phyloP scores from a whole-genome alignment of 2,113 vertebrate species.

The Sprattus sprattus region DNA sequence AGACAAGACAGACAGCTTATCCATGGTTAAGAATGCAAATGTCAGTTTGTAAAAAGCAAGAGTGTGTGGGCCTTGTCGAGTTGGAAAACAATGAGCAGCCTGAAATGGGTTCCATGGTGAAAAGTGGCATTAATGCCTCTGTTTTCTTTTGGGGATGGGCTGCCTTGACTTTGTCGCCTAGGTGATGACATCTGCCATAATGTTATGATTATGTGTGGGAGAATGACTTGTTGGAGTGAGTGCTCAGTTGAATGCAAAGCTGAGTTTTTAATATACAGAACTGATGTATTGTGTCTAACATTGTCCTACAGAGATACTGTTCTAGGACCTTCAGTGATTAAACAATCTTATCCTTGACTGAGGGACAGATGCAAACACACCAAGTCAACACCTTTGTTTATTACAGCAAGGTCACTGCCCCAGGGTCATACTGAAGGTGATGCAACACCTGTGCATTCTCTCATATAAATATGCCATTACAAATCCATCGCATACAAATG shows the following conservation, averaged over 20 bases:
- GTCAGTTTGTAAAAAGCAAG: not conserved
- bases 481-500: constrained; percentile 61
- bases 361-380: not conserved
- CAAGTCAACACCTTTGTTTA: constrained; percentile 50
- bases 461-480: constrained; percentile 74
- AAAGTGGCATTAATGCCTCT: not conserved
- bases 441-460: constrained; percentile 65
- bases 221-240: not conserved
- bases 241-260: constrained; percentile 47
- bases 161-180: not conserved
- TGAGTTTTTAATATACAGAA: constrained; percentile 40
- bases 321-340: too few species aligned
- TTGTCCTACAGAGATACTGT: not conserved
- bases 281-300: not conserved
- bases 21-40: not conserved
- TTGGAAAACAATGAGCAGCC: not conserved
- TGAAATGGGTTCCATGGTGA: not conserved
- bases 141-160: not conserved
- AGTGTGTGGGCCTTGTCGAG: not conserved
- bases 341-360: too few species aligned
- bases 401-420: constrained; percentile 45
- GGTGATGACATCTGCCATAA: not conserved
- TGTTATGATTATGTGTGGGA: not conserved
- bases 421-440: constrained; percentile 51
- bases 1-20: too few species aligned